Percentiles rank a stretch among this genome's conserved stretches.
These are phyloP conservation scores for Campoplex nolae DNA, from an alignment of 2,888 invertebrate genomes.

Conservation along the genomic window DNA sequence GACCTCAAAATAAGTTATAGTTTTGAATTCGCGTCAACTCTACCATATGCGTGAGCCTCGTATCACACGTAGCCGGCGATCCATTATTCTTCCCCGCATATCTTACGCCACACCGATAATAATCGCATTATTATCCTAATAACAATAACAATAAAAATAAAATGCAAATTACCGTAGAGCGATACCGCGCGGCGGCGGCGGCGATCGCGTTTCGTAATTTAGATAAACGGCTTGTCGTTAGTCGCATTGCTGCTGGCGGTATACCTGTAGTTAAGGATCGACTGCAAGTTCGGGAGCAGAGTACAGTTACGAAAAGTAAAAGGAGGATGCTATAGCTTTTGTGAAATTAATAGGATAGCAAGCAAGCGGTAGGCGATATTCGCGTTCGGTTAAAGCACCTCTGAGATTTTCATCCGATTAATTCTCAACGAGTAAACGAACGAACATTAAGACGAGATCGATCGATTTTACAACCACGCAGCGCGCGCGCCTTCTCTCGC, in stretches of 20 bases:
- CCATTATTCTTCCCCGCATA: too few species aligned
- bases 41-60: too few species aligned
- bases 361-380: neutral
- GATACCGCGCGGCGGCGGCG: too few species aligned
- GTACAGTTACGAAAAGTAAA: neutral
- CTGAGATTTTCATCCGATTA: neutral
- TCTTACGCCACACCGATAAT: neutral
- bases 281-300: neutral
- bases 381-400: neutral
- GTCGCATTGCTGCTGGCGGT: too few species aligned
- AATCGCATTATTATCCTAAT: neutral
- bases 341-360: conserved; percentile 20
- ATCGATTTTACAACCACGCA: neutral
- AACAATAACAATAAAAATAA: conserved; percentile 1
- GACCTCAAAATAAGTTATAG: conserved; percentile 19
- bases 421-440: conserved; percentile 12
- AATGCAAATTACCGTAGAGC: too few species aligned
- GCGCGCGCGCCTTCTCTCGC: neutral
- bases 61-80: too few species aligned
- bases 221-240: neutral
- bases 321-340: neutral
- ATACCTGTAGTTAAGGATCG: too few species aligned
- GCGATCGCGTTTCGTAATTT: neutral
- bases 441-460: neutral
- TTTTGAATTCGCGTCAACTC: conserved; percentile 16